Conservation (phyloP, 2,888 invertebrate genomes). For the Eubasilissa splendida region DNA sequence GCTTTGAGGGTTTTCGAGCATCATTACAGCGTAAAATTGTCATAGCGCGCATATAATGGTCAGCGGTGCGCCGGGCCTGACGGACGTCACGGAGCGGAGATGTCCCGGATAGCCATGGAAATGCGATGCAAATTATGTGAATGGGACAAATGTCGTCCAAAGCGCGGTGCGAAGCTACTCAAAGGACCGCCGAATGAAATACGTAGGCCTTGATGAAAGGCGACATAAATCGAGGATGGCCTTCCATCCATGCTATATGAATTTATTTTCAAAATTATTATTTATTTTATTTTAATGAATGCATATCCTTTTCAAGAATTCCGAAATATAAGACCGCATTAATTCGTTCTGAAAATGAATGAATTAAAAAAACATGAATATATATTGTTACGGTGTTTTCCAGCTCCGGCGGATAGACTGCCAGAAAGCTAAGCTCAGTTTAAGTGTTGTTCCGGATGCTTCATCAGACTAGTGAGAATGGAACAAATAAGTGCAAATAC, state of each 20-base stretch:
- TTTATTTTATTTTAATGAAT: too few relatives aligned
- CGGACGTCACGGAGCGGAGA: conserved; percentile 9
- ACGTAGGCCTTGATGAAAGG: background rate
- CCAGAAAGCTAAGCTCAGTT: too few relatives aligned
- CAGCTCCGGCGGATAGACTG: too few relatives aligned
- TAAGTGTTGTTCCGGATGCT: too few relatives aligned
- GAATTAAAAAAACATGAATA: background rate
- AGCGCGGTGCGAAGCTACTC: conserved; percentile 25
- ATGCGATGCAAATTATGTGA: conserved; percentile 39
- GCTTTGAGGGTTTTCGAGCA: conserved; percentile 6
- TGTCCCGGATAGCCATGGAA: conserved; percentile 25
- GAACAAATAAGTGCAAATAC: too few relatives aligned
- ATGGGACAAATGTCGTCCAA: conserved; percentile 27
- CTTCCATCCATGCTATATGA: too few relatives aligned
- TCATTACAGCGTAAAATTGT: conserved; percentile 34
- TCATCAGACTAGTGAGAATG: too few relatives aligned
- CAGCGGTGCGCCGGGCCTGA: conserved; percentile 22
- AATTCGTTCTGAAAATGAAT: background rate
- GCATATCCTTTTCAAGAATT: too few relatives aligned
- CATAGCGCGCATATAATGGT: conserved; percentile 29
- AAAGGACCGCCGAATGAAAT: conserved; percentile 20
- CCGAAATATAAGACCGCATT: background rate
- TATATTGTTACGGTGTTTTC: background rate
- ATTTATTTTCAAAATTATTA: too few relatives aligned
- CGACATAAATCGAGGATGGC: too few relatives aligned